Evolutionary conservation across 2,888 invertebrate species (phyloP).

Genomic region (Lobophora halterata): DNA sequence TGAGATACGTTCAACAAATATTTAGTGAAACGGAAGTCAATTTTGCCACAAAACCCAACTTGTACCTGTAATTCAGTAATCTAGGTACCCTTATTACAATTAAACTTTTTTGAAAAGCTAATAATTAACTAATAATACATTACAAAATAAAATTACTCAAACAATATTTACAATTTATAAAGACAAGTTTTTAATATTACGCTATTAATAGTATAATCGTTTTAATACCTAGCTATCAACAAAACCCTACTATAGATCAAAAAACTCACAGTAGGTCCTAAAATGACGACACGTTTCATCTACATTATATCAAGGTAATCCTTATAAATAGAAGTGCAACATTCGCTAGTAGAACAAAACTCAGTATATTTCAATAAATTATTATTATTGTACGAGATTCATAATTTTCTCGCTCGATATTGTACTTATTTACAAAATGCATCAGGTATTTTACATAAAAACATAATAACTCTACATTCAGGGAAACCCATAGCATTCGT

Average conservation of each 20-base stretch:
- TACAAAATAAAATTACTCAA: slow-evolving; percentile 72
- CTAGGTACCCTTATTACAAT: slow-evolving; percentile 47
- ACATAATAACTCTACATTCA: slow-evolving; percentile 32
- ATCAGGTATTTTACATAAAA: slow-evolving; percentile 63
- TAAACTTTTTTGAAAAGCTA: slow-evolving; percentile 68
- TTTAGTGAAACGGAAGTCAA: slow-evolving; percentile 45
- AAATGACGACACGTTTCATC: slow-evolving; percentile 71
- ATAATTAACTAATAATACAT: slow-evolving; percentile 74
- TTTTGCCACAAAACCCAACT: slow-evolving; percentile 75
- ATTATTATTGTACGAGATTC: slow-evolving; percentile 56
- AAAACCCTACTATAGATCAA: slow-evolving; percentile 68
- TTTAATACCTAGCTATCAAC: slow-evolving; percentile 70
- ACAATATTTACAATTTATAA: slow-evolving; percentile 77
- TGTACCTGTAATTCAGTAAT: slow-evolving; percentile 40
- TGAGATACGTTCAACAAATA: slow-evolving; percentile 34
- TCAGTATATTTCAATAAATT: slow-evolving; percentile 77
- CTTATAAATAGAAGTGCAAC: slow-evolving; percentile 76
- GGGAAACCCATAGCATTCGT: slow-evolving; percentile 1
- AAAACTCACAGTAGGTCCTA: slow-evolving; percentile 71
- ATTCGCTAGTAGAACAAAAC: slow-evolving; percentile 74
- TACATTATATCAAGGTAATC: slow-evolving; percentile 70
- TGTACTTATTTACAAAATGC: slow-evolving; percentile 80
- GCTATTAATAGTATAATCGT: slow-evolving; percentile 67
- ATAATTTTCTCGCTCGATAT: slow-evolving; percentile 55
- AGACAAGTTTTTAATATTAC: slow-evolving; percentile 59